Evolutionary conservation across 2,797 vertebrate genomes (phyloP).

Genomic region (Semotilus atromaculatus): DNA sequence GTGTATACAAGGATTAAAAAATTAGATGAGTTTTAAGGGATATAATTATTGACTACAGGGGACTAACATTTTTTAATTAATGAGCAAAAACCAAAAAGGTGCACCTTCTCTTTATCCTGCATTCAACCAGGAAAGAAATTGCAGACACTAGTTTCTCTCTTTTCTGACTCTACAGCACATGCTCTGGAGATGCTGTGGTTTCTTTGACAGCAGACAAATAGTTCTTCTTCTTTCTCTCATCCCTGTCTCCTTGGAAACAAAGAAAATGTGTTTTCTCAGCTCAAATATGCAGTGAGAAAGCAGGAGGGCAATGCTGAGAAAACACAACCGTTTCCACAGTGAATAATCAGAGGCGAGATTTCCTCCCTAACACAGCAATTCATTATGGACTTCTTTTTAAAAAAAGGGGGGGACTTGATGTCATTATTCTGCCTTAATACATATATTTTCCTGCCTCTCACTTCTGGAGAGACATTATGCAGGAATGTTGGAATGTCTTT

Average conservation of each 20-base stretch:
- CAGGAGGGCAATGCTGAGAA: constrained; percentile 45
- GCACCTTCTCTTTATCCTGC: not conserved
- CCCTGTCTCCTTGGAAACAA: constrained; percentile 62
- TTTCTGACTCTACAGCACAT: not conserved
- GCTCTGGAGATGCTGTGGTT: constrained; percentile 21
- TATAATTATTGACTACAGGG: too few species aligned
- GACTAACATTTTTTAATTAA: not conserved
- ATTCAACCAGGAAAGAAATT: not conserved
- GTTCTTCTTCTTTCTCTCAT: constrained; percentile 20
- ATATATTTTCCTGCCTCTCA: not conserved
- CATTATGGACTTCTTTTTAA: not conserved
- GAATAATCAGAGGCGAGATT: constrained; percentile 45
- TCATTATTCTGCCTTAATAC: not conserved
- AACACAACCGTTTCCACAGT: constrained; percentile 16
- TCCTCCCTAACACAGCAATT: constrained; percentile 13
- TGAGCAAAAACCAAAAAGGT: not conserved
- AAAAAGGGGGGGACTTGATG: not conserved
- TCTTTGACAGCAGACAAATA: constrained; percentile 43
- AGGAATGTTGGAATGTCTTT: constrained; percentile 32
- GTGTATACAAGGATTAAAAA: too few species aligned
- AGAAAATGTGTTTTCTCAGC: constrained; percentile 57
- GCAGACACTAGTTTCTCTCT: not conserved
- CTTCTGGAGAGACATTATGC: not conserved
- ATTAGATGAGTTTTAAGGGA: too few species aligned
- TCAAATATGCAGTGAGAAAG: constrained; percentile 45